Conservation (phyloP, 2,113 vertebrate genomes). For the Grantiella picta region DNA sequence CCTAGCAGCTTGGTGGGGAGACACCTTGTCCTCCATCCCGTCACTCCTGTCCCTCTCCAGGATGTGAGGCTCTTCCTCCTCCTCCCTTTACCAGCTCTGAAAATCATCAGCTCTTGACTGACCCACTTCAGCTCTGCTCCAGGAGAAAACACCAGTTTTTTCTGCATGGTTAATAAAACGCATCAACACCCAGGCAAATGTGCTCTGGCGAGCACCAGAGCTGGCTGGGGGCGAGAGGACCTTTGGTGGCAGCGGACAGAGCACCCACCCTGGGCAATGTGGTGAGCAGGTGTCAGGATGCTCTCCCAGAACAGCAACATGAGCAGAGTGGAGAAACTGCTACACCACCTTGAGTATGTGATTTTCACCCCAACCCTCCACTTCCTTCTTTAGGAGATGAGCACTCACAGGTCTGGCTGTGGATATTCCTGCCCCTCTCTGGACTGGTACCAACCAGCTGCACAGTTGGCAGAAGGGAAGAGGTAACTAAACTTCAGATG, state of each 20-base stretch:
- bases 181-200: neutral
- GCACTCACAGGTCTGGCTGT: neutral
- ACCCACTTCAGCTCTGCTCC: neutral
- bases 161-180: neutral
- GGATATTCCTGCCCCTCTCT: neutral
- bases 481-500: neutral
- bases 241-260: neutral
- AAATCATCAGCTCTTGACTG: neutral
- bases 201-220: neutral
- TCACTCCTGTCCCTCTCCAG: neutral
- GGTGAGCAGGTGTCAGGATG: neutral
- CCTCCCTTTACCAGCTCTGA: neutral
- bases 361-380: neutral
- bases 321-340: neutral
- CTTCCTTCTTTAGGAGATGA: neutral
- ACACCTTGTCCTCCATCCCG: neutral
- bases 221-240: accelerated
- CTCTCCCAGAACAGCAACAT: neutral
- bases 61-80: neutral
- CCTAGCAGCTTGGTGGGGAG: neutral
- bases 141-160: neutral
- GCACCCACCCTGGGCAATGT: accelerated
- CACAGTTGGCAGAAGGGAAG: neutral
- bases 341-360: neutral
- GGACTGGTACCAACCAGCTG: neutral